These are phyloP conservation scores for Bibio marci DNA, from an alignment of 2,888 invertebrate species.

Conservation along the genomic window DNA sequence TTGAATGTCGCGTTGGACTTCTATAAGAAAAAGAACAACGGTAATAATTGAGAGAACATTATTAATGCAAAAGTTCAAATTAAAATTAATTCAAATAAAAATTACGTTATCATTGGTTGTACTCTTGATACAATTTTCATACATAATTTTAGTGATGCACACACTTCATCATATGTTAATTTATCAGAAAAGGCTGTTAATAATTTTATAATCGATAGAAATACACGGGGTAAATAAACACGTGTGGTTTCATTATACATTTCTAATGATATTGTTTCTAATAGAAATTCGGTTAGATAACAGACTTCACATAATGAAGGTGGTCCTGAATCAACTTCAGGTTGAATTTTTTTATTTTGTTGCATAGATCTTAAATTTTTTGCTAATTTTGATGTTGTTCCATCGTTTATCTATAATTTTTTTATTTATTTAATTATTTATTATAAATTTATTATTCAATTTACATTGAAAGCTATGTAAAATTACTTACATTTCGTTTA, in stretches of 20 bases:
- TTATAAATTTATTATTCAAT: neutral
- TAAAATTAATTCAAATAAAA: slow-evolving; percentile 2
- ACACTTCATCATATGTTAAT: slow-evolving; percentile 36
- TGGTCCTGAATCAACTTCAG: slow-evolving; percentile 43
- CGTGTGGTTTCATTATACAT: slow-evolving; percentile 60
- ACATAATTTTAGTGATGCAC: slow-evolving; percentile 45
- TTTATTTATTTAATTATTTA: neutral
- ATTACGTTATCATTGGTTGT: slow-evolving; percentile 41
- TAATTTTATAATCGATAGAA: slow-evolving; percentile 44
- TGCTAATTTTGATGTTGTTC: neutral
- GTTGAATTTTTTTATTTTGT: slow-evolving; percentile 16
- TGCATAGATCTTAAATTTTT: slow-evolving; percentile 8
- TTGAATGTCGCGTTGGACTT: slow-evolving; percentile 1
- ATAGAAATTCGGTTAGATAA: slow-evolving; percentile 50
- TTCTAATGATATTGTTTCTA: slow-evolving; percentile 59
- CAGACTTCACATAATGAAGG: slow-evolving; percentile 53
- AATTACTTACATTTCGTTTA: slow-evolving; percentile 14
- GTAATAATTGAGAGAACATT: too few relatives aligned
- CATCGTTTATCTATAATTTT: neutral
- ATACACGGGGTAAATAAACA: slow-evolving; percentile 59
- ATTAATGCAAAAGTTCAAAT: too few relatives aligned
- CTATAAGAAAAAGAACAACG: neutral
- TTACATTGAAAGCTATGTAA: too few relatives aligned
- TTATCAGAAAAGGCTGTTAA: slow-evolving; percentile 37
- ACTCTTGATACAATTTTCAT: slow-evolving; percentile 58